A percentile compares a stretch with the other conserved stretches of the same genome.
Conservation (phyloP, 2,113 vertebrate species). For the Mus pahari region DNA sequence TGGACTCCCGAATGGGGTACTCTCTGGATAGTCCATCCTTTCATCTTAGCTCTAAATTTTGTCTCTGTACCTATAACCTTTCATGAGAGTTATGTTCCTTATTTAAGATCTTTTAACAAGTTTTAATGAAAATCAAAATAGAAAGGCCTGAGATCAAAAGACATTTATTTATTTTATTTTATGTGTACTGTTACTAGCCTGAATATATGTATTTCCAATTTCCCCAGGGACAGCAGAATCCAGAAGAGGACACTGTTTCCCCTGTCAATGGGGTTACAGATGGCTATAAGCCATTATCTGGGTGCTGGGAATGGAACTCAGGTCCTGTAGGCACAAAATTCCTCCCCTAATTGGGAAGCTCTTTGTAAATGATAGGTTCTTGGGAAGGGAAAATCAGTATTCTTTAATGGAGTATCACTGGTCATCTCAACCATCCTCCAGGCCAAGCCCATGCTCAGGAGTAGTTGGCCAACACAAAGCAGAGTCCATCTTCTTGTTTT, state of each 20-base stretch:
- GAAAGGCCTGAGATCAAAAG: neutral
- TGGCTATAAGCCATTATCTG: neutral
- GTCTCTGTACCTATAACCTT: too few species aligned
- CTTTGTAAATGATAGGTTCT: neutral
- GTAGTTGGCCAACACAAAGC: neutral
- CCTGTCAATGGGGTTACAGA: neutral
- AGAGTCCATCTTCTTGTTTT: neutral
- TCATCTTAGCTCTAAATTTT: too few species aligned
- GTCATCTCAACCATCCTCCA: too few species aligned
- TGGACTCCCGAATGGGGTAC: too few species aligned
- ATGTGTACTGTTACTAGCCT: neutral
- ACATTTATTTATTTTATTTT: neutral
- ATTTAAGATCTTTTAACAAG: neutral
- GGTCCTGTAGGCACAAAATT: neutral
- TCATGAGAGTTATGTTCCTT: too few species aligned
- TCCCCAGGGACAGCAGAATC: neutral
- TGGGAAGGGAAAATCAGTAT: neutral
- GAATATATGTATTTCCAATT: neutral
- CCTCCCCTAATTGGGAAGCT: neutral
- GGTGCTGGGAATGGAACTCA: neutral
- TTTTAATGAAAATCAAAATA: slow-evolving; percentile 15
- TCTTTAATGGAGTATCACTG: neutral
- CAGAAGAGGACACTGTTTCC: neutral
- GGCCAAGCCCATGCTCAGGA: neutral
- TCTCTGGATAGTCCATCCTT: too few species aligned